Evolutionary conservation across 2,797 vertebrate species (phyloP).

Genomic region (Muscicapa striata): DNA sequence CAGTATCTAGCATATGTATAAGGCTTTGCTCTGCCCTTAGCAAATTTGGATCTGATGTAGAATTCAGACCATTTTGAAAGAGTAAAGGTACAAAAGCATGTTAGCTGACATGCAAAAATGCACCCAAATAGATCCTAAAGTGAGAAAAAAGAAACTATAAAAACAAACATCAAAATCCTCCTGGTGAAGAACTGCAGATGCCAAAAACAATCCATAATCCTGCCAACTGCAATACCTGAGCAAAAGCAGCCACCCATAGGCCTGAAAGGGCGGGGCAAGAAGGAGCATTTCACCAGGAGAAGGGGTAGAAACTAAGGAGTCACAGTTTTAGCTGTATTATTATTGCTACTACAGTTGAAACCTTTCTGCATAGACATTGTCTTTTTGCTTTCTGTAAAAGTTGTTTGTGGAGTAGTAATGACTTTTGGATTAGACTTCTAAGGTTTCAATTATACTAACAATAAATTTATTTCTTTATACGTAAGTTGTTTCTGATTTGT

Average conservation of each 20-base stretch:
- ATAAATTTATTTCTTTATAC: not conserved
- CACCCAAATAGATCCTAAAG: not conserved
- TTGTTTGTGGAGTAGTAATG: not conserved
- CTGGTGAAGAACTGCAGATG: not conserved
- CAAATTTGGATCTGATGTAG: not conserved
- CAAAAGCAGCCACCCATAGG: not conserved
- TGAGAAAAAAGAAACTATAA: not conserved
- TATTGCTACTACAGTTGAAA: not conserved
- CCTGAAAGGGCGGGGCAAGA: not conserved
- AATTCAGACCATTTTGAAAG: not conserved
- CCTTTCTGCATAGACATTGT: not conserved
- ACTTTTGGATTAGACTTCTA: not conserved
- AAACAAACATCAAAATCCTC: not conserved
- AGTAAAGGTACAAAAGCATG: not conserved
- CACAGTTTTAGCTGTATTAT: not conserved
- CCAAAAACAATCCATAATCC: not conserved
- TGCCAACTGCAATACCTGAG: not conserved
- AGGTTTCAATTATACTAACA: not conserved
- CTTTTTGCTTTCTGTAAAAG: not conserved
- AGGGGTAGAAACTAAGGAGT: not conserved
- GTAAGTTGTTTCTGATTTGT: not conserved
- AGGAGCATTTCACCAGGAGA: not conserved
- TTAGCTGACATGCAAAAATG: not conserved
- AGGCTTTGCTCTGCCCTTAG: not conserved
- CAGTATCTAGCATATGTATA: not conserved